phyloP scores from a whole-genome alignment of 2,888 invertebrate species.

The Incurvaria masculella region DNA sequence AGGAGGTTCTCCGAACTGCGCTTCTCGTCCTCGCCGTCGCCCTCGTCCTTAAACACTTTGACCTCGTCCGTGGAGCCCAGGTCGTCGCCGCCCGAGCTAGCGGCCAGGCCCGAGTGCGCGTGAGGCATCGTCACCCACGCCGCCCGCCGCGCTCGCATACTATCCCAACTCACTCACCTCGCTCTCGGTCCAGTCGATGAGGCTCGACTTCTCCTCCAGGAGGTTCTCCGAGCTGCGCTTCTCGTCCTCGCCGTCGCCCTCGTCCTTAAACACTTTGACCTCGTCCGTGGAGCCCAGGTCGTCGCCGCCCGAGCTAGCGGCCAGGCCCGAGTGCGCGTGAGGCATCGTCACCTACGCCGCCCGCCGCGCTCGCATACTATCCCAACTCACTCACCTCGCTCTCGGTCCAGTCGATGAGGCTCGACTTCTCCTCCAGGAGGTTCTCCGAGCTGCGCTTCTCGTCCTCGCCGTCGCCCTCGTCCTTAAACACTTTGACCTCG shows the following conservation, averaged over 20 bases:
- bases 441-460: constrained; percentile 93
- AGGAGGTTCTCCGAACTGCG: constrained; percentile 91
- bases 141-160: constrained; percentile 30
- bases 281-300: constrained; percentile 98
- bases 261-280: constrained; percentile 97
- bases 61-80: constrained; percentile 98
- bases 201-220: constrained; percentile 94
- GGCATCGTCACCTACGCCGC: constrained; percentile 50
- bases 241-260: constrained; percentile 95
- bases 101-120: constrained; percentile 53
- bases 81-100: constrained; percentile 82
- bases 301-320: constrained; percentile 72
- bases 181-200: constrained; percentile 94
- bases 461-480: constrained; percentile 96
- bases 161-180: no score
- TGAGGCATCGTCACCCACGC: constrained; percentile 52
- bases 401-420: constrained; percentile 94
- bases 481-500: constrained; percentile 97
- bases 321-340: constrained; percentile 54
- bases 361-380: constrained; percentile 29
- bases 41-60: constrained; percentile 97
- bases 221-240: constrained; percentile 92
- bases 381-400: constrained; percentile 92
- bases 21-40: constrained; percentile 94
- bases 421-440: constrained; percentile 94